Base-by-base conservation (phyloP, 1,140 invertebrate species). In the Lepidurus arcticus region DNA sequence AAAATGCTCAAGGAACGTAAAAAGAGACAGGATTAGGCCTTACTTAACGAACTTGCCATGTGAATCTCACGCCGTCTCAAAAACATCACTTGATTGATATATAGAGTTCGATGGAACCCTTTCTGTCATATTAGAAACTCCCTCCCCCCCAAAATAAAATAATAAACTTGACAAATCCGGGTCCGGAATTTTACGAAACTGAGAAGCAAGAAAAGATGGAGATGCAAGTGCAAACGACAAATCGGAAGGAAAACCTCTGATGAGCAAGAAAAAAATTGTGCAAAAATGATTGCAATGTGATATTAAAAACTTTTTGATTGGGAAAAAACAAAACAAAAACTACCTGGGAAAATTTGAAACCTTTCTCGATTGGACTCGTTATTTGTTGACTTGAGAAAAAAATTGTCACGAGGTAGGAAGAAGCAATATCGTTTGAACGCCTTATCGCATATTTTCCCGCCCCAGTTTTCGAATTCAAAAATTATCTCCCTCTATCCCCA, bases 231-330 rank as follows among this genome's bases (percentile, higher is more conserved):
- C 53, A 65, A 65, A 34, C 34, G 4, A 34, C 34, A 34, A 65
- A 16, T n/a, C 53, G 53, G 53, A 65, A 65, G 53, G 53, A 65
- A 65, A 65, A 65, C 53, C 53, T n/a, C 7, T 10, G 53, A 21
- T 65, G 53, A n/a, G 53, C 21, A 16, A 65, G 53, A 65, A 21
- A 13, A 21, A 16, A 65, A 65, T 21, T 65, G 53, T 65, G 53
- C 53, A 65, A 65, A 65, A 65, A 65, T 65, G 53, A 65, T 65
- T 65, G 53, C 53, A 65, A 65, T 65, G 53, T 65, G 53, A 65
- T 65, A 65, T 65, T 16, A 10, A 65, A 65, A 13, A 16, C 53
- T 65, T 21, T 16, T 65, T 65, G 53, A 65, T 65, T 21, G 53
- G 13, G 21, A 13, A 65, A 65, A 65, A 21, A 65, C 11, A 47